Evolutionary conservation across 2,113 vertebrate species (phyloP).

Genomic region (Salvator merianae): DNA sequence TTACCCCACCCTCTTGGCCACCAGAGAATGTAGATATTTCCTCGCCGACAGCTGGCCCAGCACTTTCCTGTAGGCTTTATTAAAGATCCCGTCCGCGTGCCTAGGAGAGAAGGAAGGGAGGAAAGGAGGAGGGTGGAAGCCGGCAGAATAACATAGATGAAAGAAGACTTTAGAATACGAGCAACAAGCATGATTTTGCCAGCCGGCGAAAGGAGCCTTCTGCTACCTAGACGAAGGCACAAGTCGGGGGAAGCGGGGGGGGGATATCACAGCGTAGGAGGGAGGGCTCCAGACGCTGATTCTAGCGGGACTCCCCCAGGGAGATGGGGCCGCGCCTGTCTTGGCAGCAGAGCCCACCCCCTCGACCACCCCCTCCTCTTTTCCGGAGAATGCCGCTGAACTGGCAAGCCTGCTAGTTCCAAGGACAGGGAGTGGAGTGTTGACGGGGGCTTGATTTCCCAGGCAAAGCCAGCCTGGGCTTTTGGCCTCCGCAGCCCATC

Average conservation of each 20-base stretch:
- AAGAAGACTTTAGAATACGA: constrained; percentile 2
- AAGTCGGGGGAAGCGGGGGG: not conserved
- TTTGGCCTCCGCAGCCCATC: not conserved
- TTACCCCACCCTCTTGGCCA: constrained; percentile 94
- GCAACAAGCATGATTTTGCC: not conserved
- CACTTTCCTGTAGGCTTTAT: constrained; percentile 93
- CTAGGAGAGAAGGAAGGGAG: constrained; percentile 60
- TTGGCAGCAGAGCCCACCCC: not conserved
- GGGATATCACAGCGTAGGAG: not conserved
- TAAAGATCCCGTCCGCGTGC: constrained; percentile 91
- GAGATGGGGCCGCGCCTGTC: not conserved
- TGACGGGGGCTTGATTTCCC: not conserved
- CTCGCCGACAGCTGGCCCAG: constrained; percentile 90
- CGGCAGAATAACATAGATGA: constrained; percentile 33
- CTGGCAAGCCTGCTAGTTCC: not conserved
- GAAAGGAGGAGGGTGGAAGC: not conserved
- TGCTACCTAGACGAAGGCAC: too few species aligned
- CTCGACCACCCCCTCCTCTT: constrained; percentile 19
- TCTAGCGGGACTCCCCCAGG: constrained; percentile 32
- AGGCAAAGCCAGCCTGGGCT: not conserved
- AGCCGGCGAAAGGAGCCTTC: too few species aligned
- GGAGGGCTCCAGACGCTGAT: constrained; percentile 18
- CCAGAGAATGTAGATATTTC: constrained; percentile 91
- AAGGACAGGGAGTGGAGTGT: not conserved
- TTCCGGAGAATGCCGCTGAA: not conserved